These are phyloP conservation scores for Halcyon badia DNA, from an alignment of 2,797 vertebrate species.

Conservation along the genomic window DNA sequence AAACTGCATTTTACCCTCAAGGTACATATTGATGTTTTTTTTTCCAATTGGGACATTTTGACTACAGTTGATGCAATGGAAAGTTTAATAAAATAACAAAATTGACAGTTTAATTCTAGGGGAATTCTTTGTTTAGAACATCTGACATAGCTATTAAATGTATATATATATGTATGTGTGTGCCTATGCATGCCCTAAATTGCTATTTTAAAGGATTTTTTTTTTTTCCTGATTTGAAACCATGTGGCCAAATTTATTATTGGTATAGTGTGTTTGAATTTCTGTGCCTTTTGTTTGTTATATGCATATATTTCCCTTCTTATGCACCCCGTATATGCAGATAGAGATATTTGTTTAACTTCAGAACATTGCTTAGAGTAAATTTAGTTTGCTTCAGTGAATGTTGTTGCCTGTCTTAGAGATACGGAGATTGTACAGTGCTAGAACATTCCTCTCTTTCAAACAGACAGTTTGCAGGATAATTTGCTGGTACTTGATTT, in stretches of 20 bases:
- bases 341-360: neutral
- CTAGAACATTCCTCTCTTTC: neutral
- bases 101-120: constrained; percentile 1
- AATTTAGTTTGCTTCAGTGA: neutral
- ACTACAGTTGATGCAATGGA: constrained; percentile 56
- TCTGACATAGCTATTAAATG: neutral
- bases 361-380: neutral
- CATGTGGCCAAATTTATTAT: neutral
- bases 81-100: constrained; percentile 33
- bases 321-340: neutral
- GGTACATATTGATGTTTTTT: neutral
- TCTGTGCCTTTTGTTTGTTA: neutral
- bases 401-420: neutral
- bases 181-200: rapidly evolving
- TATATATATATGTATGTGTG: rapidly evolving
- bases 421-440: neutral
- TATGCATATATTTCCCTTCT: neutral
- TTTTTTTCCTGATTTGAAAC: neutral
- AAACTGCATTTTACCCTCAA: constrained; percentile 24
- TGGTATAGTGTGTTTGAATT: neutral
- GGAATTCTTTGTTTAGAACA: neutral
- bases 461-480: neutral
- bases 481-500: constrained; percentile 13
- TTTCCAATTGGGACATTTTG: neutral
- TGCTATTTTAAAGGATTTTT: neutral